phyloP scores from a whole-genome alignment of 2,888 invertebrate species.

The Enchytraeus crypticus region DNA sequence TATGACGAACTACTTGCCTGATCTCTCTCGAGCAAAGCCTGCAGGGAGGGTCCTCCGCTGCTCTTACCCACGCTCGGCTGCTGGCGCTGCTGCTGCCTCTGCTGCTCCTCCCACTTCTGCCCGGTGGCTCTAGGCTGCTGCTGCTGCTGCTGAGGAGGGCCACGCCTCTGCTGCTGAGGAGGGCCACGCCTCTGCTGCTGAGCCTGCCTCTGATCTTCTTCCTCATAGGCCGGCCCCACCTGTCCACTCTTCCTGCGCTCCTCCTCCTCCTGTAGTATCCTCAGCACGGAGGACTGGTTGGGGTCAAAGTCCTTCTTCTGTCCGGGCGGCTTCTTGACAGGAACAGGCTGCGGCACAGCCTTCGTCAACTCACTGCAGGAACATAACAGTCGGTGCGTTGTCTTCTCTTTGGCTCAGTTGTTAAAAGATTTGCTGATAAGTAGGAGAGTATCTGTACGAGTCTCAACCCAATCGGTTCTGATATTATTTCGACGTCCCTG shows the following conservation, averaged over 20 bases:
- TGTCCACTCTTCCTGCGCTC: slow-evolving; percentile 1
- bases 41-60: not conserved
- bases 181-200: not conserved
- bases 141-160: not conserved
- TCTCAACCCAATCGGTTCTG: no score
- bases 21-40: not conserved
- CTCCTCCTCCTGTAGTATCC: slow-evolving; percentile 15
- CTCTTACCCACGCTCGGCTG: not conserved
- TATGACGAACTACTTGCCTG: no score
- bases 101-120: not conserved
- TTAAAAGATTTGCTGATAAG: no score
- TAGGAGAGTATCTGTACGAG: no score
- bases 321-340: not conserved
- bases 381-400: no score
- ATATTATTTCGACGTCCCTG: no score
- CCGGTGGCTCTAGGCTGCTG: not conserved
- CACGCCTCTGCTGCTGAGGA: not conserved
- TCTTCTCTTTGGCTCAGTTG: no score
- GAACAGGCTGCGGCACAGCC: not conserved
- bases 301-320: slow-evolving; percentile 16
- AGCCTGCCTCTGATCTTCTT: not conserved
- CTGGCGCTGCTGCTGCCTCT: slow-evolving; percentile 1
- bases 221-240: slow-evolving; percentile 1
- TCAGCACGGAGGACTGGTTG: slow-evolving; percentile 11
- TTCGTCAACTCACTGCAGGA: not conserved